Evolutionary conservation across 2,113 vertebrate genomes (phyloP), one percentile per base, ranked within the genome.

Genomic region (Nymphicus hollandicus): DNA sequence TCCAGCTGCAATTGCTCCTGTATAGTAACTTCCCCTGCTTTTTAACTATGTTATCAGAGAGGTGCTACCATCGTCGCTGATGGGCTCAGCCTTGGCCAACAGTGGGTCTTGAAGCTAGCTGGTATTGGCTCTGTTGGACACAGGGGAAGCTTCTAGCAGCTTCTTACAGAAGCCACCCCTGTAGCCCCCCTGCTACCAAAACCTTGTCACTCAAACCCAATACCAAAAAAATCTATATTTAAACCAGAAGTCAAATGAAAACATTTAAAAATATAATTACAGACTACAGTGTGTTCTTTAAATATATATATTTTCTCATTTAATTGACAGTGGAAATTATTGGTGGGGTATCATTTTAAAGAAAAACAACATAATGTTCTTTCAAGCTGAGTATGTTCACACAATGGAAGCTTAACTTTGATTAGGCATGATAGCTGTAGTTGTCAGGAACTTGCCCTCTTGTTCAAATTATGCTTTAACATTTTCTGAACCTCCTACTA

Each of bases 401-500:
- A 72, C 50, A 92, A 85, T 84, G 50, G 46, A 86, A 39, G 31
- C 11, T 49, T 86, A 95, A 91, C 60, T 87, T 72, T 91, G 79
- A 82, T 88, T 81, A 88, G 43, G 39, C 18, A 44, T 74, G 60
- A 86, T 97, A 92, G 81, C 53, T 55, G 24, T 52, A 56, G 78
- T 65, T 96, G 71, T 78, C n/a, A 86, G 33, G 61, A 95, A 88
- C 53, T 81, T 91, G 33, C 19, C 23, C 49, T 81, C 69, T 81
- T 69, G 28, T 84, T 91, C 52, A 80, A 68, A 70, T 83, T 88
- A 82, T 31, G 28, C 64, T 86, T 81, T 90, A 91, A 35, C 61
- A 90, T 94, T 95, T 95, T 91, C 86, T 91, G 72, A 96, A 64
- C 88, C 49, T 95, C 93, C 66, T 78, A 81, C 72, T 85, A 39